Evolutionary conservation across 2,888 invertebrate genomes (phyloP), one percentile per base, ranked within the genome.

Genomic region (Drosophila parthenogenetica): DNA sequence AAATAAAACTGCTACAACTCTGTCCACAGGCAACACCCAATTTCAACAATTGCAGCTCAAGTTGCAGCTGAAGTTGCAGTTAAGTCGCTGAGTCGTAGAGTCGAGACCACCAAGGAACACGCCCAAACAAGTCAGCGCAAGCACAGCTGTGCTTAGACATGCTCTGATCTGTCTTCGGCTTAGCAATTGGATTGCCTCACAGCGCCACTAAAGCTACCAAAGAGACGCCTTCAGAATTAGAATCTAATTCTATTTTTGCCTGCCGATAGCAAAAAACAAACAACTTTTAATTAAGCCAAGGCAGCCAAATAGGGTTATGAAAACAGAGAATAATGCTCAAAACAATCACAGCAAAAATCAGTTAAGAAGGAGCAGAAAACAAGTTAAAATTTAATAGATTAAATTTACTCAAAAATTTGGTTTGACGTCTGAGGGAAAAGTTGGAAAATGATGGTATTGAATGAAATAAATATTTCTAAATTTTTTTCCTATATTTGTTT

Each of bases 41-140:
- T 80, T 86, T 86, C 81, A 79, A 75, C 81, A 72, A 77, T 73
- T 60, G 35, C 7, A 29, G 60, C 14, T 42, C 13, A n/a, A 22
- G 42, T 48, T 62, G 67, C 66, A 29, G 39, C 35, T 39, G 49
- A 42, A 54, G 35, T 46, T 59, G 66, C 51, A 45, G 50, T 22
- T 54, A 14, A 43, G 10, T 22, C 22, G 5, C 22, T 5, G 32
- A 51, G 63, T 46, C 29, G 45, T n/a, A 5, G 37, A 65, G 74
- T 70, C 65, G 73, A 77, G 86, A 85, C 87, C 87, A 87, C 77
- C 85, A 64, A 77, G 69, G 75, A 81, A 82, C 82, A 87, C 82
- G 87, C 82, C 82, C 87, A 87, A 81, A 82, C 87, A 69, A 87
- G 82, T 82, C 85, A 79, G 13, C 7, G 35, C 35, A 35, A 8